Conservation (phyloP, 1,140 invertebrate genomes). For the Trypoxylus dichotomus region DNA sequence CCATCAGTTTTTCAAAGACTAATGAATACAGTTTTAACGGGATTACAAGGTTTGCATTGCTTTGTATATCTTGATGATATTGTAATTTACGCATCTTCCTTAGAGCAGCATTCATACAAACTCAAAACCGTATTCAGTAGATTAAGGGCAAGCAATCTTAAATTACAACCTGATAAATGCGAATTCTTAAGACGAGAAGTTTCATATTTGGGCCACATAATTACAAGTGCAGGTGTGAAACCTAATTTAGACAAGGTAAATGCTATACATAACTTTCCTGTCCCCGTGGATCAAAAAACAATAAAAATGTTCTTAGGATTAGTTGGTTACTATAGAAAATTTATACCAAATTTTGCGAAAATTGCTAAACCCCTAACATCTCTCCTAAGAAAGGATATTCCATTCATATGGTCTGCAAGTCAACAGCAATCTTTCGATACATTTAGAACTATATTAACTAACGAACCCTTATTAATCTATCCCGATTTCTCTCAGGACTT, state of each 20-base stretch:
- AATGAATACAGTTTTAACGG: too few relatives aligned
- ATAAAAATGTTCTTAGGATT: slow-evolving; percentile 56
- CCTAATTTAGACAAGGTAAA: slow-evolving; percentile 43
- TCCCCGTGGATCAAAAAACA: slow-evolving; percentile 44
- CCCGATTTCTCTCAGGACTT: slow-evolving; percentile 50
- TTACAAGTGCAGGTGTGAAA: slow-evolving; percentile 37
- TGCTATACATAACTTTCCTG: slow-evolving; percentile 29
- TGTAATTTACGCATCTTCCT: slow-evolving; percentile 45
- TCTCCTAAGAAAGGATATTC: slow-evolving; percentile 41
- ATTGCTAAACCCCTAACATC: slow-evolving; percentile 46
- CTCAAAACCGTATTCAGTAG: slow-evolving; percentile 44
- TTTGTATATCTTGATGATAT: slow-evolving; percentile 54
- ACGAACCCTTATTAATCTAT: slow-evolving; percentile 47
- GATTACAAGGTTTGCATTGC: too few relatives aligned
- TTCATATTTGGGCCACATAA: slow-evolving; percentile 50
- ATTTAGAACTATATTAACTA: slow-evolving; percentile 43
- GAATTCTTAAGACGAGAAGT: slow-evolving; percentile 38
- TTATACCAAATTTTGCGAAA: slow-evolving; percentile 43
- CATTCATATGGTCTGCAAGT: slow-evolving; percentile 35
- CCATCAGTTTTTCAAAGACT: too few relatives aligned
- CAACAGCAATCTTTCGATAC: slow-evolving; percentile 45
- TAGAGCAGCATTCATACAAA: slow-evolving; percentile 47
- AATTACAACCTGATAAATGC: slow-evolving; percentile 45
- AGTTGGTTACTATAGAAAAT: slow-evolving; percentile 39
- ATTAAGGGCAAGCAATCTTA: slow-evolving; percentile 37